A percentile compares a stretch with the other conserved stretches of the same genome.
phyloP scores from a whole-genome alignment of 2,113 vertebrate genomes.

The Leucosticte australis region DNA sequence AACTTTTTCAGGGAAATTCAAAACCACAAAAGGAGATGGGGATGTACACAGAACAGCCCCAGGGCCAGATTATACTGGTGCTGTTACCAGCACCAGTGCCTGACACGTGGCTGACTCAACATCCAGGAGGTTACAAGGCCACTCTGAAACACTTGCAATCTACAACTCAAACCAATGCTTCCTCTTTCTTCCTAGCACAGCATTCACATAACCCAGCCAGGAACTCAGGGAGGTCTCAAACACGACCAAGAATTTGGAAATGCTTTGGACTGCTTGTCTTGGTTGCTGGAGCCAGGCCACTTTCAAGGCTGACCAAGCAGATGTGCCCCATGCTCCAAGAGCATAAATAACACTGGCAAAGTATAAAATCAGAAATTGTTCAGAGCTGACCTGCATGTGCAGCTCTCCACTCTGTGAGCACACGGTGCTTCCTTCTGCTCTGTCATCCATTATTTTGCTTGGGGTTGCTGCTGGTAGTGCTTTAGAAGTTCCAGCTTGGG shows the following conservation, averaged over 20 bases:
- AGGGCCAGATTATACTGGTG: not conserved
- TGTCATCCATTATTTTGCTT: not conserved
- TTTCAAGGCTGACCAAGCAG: not conserved
- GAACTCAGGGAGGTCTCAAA: not conserved
- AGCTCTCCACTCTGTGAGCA: not conserved
- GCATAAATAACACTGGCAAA: not conserved
- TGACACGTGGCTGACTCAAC: not conserved
- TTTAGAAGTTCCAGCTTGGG: not conserved
- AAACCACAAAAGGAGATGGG: constrained; percentile 7
- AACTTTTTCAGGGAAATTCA: constrained; percentile 21
- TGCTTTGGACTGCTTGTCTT: not conserved
- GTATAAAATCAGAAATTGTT: not conserved
- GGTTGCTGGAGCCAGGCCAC: not conserved
- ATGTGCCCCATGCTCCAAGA: not conserved
- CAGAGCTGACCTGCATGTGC: not conserved
- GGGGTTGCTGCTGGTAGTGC: not conserved
- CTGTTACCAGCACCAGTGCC: not conserved
- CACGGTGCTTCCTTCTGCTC: not conserved
- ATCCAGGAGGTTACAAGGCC: not conserved
- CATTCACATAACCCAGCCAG: not conserved
- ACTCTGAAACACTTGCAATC: not conserved
- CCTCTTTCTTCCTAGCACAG: not conserved
- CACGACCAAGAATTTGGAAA: not conserved
- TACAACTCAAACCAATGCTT: not conserved
- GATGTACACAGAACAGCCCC: constrained; percentile 24